phyloP scores from a whole-genome alignment of 2,888 invertebrate genomes.

The Conchocele bisecta region DNA sequence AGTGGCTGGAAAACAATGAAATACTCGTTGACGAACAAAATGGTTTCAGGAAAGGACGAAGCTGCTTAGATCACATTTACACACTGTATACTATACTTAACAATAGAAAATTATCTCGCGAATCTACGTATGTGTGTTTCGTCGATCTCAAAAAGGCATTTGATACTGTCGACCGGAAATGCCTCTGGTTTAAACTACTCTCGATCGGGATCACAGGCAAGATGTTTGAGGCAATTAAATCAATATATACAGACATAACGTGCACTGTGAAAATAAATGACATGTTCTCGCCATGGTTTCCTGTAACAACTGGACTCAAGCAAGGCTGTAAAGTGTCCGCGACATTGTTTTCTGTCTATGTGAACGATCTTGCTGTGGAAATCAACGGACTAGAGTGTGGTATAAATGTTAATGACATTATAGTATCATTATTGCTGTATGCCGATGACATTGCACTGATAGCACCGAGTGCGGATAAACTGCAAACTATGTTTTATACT shows the following conservation, averaged over 20 bases:
- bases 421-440: too few species aligned
- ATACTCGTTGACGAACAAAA: conserved; percentile 5
- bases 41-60: conserved; percentile 1
- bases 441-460: too few species aligned
- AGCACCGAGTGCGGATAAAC: too few species aligned
- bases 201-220: conserved; percentile 1
- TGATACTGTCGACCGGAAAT: conserved; percentile 1
- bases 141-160: conserved; percentile 2
- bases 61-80: conserved; percentile 11
- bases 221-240: conserved; percentile 6
- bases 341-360: background rate
- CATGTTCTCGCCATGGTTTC: conserved; percentile 2
- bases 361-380: background rate
- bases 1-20: background rate
- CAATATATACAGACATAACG: background rate
- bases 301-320: background rate
- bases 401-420: too few species aligned
- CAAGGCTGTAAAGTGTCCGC: background rate
- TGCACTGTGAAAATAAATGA: background rate
- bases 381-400: too few species aligned
- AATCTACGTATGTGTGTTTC: conserved; percentile 3
- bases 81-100: conserved; percentile 2
- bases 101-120: background rate
- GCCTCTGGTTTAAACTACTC: conserved; percentile 3
- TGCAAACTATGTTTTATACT: too few species aligned